phyloP scores from a whole-genome alignment of 2,888 invertebrate genomes.

The Hydropsyche betteni region DNA sequence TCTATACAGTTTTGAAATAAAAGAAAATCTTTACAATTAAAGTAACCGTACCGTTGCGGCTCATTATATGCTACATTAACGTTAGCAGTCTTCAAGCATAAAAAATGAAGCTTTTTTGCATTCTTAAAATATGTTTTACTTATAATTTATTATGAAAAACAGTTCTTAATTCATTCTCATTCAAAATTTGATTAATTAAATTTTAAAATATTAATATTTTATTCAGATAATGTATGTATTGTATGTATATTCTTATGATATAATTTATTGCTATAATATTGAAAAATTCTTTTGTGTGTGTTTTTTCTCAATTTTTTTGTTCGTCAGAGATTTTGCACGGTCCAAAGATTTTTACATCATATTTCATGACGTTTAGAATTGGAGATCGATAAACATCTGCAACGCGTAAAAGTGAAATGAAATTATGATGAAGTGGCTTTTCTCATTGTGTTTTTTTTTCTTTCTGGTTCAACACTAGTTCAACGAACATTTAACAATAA shows the following conservation, averaged over 20 bases:
- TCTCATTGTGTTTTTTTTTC: not conserved
- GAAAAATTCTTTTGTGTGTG: not conserved
- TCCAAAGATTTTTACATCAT: constrained; percentile 20
- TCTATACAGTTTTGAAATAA: not conserved
- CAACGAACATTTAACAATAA: constrained; percentile 4
- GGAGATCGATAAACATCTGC: constrained; percentile 19
- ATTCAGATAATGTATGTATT: no score
- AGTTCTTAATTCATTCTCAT: not conserved
- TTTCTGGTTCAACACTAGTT: not conserved
- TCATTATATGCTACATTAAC: constrained; percentile 28
- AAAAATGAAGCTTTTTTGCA: no score
- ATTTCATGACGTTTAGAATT: constrained; percentile 7
- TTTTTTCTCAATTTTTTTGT: not conserved
- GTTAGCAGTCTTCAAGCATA: not conserved
- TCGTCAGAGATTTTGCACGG: not conserved
- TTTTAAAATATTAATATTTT: no score
- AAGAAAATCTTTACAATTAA: constrained; percentile 17
- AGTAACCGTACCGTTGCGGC: constrained; percentile 3
- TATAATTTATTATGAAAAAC: not conserved
- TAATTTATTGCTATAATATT: no score
- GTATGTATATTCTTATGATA: no score
- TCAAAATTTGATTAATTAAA: no score
- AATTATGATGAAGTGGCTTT: constrained; percentile 17
- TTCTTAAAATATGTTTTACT: no score
- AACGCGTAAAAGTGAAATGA: constrained; percentile 25